Conservation (phyloP, 2,888 invertebrate genomes). For the Catocala sponsa region DNA sequence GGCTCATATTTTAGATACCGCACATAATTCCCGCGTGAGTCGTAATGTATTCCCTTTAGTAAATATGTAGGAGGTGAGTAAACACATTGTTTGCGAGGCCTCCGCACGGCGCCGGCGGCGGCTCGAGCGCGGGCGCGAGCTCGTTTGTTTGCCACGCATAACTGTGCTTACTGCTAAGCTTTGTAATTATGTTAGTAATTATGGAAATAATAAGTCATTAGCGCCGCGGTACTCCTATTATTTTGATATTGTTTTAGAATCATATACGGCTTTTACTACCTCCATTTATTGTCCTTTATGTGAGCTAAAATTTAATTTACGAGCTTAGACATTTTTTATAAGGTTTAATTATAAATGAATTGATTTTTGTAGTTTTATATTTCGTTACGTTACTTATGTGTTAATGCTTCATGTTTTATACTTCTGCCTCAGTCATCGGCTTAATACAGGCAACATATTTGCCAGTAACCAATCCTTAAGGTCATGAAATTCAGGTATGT, state of each 20-base stretch:
- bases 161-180: conserved; percentile 29
- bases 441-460: too few species aligned
- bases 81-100: conserved; percentile 48
- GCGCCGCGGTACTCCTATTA: conserved; percentile 28
- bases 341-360: too few species aligned
- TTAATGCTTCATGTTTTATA: too few species aligned
- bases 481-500: too few species aligned
- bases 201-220: conserved; percentile 35
- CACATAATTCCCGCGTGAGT: conserved; percentile 47
- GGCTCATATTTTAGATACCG: conserved; percentile 52
- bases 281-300: background rate
- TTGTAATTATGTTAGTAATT: conserved; percentile 41
- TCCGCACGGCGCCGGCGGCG: background rate
- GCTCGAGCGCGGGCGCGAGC: conserved; percentile 20
- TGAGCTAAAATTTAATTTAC: background rate
- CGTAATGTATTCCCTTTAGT: conserved; percentile 55
- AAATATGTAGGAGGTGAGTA: conserved; percentile 55
- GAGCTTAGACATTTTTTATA: too few species aligned
- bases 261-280: conserved; percentile 19
- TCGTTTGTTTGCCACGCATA: conserved; percentile 31
- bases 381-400: too few species aligned
- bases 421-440: too few species aligned
- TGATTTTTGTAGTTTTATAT: too few species aligned
- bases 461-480: too few species aligned
- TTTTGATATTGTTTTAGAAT: conserved; percentile 22